phyloP scores from a whole-genome alignment of 2,113 vertebrate species.

The Orientallactaga bullata region DNA sequence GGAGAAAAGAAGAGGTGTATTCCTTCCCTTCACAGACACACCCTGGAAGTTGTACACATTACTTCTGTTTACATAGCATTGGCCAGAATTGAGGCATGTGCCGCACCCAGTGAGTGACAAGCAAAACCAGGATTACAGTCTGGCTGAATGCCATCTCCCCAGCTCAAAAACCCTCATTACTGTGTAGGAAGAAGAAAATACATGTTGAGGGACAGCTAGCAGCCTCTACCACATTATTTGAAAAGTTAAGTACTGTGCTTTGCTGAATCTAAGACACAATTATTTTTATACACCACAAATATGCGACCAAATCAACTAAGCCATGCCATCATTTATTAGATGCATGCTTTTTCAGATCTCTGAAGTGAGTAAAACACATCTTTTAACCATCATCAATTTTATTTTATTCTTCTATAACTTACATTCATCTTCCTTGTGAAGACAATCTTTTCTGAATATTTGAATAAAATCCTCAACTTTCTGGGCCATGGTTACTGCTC shows the following conservation, averaged over 20 bases:
- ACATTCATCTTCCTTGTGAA: neutral
- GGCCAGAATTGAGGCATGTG: neutral
- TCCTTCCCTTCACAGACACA: neutral
- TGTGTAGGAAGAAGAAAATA: neutral
- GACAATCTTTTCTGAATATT: neutral
- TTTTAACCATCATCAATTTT: neutral
- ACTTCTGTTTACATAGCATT: neutral
- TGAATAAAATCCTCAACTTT: constrained; percentile 15
- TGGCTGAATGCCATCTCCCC: neutral
- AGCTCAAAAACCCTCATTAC: neutral
- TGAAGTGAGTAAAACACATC: constrained; percentile 8
- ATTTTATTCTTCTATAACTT: constrained; percentile 34
- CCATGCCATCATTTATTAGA: constrained; percentile 11
- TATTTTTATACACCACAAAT: neutral
- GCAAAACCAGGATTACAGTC: neutral
- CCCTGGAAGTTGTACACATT: neutral
- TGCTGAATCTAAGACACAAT: neutral
- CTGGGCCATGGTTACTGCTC: neutral
- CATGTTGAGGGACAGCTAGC: neutral
- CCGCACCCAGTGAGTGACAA: neutral
- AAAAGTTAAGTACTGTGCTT: neutral
- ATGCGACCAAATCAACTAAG: constrained; percentile 12
- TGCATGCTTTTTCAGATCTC: constrained; percentile 26
- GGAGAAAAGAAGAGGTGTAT: neutral
- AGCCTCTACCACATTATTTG: neutral